Conservation (phyloP, 2,888 invertebrate species). For the Eumerus sabulonum region DNA sequence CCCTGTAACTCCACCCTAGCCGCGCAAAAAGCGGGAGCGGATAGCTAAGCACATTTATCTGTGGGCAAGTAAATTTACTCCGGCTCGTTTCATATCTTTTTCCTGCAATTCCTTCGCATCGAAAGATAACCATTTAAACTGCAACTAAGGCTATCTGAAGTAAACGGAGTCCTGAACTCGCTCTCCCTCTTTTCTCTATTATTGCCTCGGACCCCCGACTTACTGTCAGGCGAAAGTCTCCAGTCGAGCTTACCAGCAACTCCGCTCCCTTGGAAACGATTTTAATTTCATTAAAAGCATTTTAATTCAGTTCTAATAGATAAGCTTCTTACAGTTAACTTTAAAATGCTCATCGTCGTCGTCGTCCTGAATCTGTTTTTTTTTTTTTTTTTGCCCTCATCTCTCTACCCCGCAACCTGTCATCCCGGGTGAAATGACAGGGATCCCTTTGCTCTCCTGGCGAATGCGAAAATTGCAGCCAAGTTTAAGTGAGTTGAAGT, state of each 20-base stretch:
- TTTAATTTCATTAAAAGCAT: conserved; percentile 69
- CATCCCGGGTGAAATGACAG: neutral
- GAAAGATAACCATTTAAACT: conserved; percentile 63
- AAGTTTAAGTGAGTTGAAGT: conserved; percentile 26
- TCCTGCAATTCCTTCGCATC: conserved; percentile 47
- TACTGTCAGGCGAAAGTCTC: neutral
- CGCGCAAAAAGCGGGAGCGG: neutral
- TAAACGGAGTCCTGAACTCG: conserved; percentile 46
- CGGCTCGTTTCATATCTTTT: conserved; percentile 28
- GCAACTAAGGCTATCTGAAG: conserved; percentile 49
- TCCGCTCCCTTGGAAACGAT: conserved; percentile 39
- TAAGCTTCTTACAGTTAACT: conserved; percentile 68
- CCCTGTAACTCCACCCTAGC: neutral
- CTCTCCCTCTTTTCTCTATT: too few species aligned
- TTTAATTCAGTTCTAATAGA: conserved; percentile 67
- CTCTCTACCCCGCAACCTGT: conserved; percentile 4
- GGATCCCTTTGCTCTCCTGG: neutral
- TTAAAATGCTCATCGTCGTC: conserved; percentile 53
- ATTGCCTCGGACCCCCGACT: neutral
- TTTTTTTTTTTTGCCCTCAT: conserved; percentile 16
- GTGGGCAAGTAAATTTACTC: conserved; percentile 18
- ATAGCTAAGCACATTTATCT: conserved; percentile 61
- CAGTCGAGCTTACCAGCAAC: neutral
- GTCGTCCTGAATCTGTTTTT: conserved; percentile 9
- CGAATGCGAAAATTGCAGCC: conserved; percentile 15